These are phyloP conservation scores for Ceyx margarethae DNA, from an alignment of 2,113 vertebrate species.

Conservation along the genomic window DNA sequence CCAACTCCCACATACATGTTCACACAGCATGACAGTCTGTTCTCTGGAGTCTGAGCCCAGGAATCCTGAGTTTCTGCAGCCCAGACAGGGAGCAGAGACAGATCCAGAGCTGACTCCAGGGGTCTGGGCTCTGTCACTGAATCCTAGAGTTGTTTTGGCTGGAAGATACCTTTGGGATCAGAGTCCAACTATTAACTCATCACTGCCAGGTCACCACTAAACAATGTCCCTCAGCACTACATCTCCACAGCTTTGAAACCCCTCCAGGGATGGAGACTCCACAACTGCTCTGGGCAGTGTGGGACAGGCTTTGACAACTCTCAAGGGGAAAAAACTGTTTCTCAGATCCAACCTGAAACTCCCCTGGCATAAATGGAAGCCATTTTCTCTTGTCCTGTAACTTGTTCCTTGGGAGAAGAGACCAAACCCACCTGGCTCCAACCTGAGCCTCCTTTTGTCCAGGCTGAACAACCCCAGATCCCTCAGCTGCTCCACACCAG, in stretches of 20 bases:
- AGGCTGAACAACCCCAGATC: neutral
- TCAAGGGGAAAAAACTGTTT: neutral
- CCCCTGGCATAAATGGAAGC: neutral
- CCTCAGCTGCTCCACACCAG: neutral
- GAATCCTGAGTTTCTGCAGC: accelerated
- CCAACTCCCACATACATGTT: accelerated
- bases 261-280: neutral
- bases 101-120: neutral
- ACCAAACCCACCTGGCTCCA: neutral
- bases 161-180: neutral
- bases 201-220: neutral
- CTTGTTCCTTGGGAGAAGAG: neutral
- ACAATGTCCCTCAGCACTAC: neutral
- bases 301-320: neutral
- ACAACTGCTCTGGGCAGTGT: neutral
- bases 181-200: neutral
- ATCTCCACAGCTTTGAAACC: neutral
- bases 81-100: neutral
- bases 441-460: neutral
- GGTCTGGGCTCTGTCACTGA: neutral
- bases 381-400: neutral
- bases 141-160: neutral
- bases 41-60: neutral
- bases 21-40: neutral
- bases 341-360: neutral